Conservation (phyloP, 2,113 vertebrate genomes). For the Rhinolophus ferrumequinum region DNA sequence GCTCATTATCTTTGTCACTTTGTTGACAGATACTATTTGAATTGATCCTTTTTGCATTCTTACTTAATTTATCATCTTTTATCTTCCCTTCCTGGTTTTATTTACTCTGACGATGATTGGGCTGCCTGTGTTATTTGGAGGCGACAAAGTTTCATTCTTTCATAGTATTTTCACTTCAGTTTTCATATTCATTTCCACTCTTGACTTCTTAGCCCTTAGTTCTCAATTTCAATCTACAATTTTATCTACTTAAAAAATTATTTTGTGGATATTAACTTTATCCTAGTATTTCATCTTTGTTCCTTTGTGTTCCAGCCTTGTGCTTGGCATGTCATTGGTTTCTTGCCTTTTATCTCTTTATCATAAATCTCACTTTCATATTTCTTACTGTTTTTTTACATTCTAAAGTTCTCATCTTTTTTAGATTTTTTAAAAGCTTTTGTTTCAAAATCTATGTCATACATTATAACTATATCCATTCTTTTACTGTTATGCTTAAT, state of each 20-base stretch:
- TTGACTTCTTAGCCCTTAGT: neutral
- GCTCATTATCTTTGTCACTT: neutral
- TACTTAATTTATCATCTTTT: too few relatives aligned
- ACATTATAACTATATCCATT: neutral
- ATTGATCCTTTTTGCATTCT: neutral
- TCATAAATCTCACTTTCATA: neutral
- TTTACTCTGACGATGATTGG: neutral
- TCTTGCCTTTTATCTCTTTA: neutral
- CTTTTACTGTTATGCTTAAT: neutral
- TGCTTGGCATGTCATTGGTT: neutral
- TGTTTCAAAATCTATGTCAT: neutral
- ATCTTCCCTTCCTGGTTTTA: neutral
- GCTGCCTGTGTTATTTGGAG: neutral
- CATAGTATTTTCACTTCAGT: neutral
- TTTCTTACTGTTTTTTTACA: neutral
- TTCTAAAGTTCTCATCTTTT: neutral
- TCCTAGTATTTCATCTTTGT: neutral
- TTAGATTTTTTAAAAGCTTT: neutral
- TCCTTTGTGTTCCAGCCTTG: neutral
- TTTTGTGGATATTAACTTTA: neutral
- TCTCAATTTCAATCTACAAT: neutral
- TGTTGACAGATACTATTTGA: neutral
- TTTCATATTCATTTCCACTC: neutral
- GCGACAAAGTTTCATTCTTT: neutral
- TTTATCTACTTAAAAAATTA: neutral